Percentiles rank a stretch among this genome's conserved stretches.
Conservation (phyloP, 2,888 invertebrate species). For the Clistopyga incitator region DNA sequence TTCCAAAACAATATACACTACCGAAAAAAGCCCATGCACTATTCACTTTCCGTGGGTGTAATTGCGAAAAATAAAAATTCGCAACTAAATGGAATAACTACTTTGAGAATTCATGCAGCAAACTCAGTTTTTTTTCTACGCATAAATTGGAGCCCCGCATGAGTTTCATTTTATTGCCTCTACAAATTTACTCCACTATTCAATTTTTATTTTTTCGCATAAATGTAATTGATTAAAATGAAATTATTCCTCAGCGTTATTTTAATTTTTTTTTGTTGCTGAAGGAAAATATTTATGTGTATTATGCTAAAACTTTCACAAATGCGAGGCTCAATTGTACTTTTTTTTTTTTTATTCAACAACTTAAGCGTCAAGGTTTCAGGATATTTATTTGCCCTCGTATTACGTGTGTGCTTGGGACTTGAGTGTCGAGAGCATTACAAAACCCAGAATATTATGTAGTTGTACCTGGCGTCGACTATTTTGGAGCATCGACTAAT, state of each 20-base stretch:
- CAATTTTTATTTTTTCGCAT: no score
- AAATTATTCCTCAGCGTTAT: no score
- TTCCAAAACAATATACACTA: conserved; percentile 36
- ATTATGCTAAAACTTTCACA: neutral
- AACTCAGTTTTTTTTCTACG: conserved; percentile 46
- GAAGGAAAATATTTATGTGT: neutral
- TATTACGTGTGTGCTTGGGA: conserved; percentile 8
- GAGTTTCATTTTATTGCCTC: no score
- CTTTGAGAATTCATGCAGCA: conserved; percentile 56
- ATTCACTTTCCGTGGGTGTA: neutral
- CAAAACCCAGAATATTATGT: conserved; percentile 5
- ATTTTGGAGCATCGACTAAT: neutral
- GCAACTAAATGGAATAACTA: conserved; percentile 19
- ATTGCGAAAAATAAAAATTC: conserved; percentile 11
- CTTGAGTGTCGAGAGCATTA: conserved; percentile 17
- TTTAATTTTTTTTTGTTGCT: no score
- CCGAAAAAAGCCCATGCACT: conserved; percentile 49
- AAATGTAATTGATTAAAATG: no score
- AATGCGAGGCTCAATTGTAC: neutral
- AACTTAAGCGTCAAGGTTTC: conserved; percentile 20
- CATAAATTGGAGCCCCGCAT: conserved; percentile 17
- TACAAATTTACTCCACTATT: neutral
- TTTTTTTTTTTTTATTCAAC: conserved; percentile 6
- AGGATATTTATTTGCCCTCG: conserved; percentile 17
- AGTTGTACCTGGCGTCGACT: conserved; percentile 4